Evolutionary conservation across 2,797 vertebrate genomes (phyloP).

Genomic region (Chromis chromis): DNA sequence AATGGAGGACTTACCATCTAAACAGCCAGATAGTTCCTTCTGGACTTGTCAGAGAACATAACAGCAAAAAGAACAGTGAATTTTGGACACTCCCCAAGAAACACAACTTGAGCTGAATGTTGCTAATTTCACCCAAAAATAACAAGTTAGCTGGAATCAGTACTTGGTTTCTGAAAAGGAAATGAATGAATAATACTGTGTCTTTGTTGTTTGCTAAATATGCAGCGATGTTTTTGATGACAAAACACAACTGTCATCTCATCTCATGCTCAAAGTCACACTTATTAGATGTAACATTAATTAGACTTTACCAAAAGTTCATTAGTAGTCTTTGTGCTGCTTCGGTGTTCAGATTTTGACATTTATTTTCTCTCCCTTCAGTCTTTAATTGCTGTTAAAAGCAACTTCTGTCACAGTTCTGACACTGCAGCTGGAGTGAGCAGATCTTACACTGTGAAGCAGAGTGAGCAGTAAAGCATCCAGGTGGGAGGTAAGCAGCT

Average conservation of each 20-base stretch:
- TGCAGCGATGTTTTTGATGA: not conserved
- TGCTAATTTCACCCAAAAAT: not conserved
- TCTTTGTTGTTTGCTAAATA: not conserved
- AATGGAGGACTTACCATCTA: too few relatives aligned
- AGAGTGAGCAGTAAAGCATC: slow-evolving; percentile 4
- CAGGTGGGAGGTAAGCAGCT: slow-evolving; percentile 22
- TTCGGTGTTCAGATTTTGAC: not conserved
- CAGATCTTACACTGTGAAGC: not conserved
- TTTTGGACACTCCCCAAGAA: not conserved
- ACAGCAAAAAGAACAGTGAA: too few relatives aligned
- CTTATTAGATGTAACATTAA: not conserved
- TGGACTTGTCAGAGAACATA: too few relatives aligned
- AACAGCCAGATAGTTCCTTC: not conserved
- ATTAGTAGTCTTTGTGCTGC: too few relatives aligned
- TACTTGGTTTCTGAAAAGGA: not conserved
- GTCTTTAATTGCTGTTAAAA: slow-evolving; percentile 7
- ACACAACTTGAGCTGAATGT: not conserved
- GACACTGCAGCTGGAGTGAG: slow-evolving; percentile 4
- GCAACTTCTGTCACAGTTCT: not conserved
- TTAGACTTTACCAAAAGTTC: too few relatives aligned
- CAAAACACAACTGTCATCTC: not conserved
- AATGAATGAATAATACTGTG: not conserved
- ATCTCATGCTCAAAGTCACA: not conserved
- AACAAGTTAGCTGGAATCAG: not conserved
- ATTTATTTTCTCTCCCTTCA: slow-evolving; percentile 18